phyloP scores from a whole-genome alignment of 2,888 invertebrate genomes.

The Diaperis boleti region DNA sequence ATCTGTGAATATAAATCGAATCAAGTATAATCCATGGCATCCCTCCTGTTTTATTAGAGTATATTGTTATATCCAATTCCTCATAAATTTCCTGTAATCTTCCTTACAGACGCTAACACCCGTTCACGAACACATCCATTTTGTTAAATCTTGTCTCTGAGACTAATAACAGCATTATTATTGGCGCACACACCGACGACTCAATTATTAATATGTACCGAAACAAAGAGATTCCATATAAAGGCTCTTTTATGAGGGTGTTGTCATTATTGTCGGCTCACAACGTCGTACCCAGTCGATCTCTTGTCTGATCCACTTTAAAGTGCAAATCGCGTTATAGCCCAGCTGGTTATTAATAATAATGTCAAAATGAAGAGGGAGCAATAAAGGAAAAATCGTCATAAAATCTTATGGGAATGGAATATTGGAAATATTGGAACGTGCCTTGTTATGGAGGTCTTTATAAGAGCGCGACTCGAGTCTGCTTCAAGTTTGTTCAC shows the following conservation, averaged over 20 bases:
- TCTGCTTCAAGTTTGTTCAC: slow-evolving; percentile 16
- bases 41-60: slow-evolving; percentile 28
- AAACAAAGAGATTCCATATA: slow-evolving; percentile 18
- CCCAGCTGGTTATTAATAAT: slow-evolving; percentile 21
- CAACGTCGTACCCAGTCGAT: neutral
- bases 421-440: slow-evolving; percentile 26
- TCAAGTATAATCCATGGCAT: slow-evolving; percentile 17
- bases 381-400: slow-evolving; percentile 27
- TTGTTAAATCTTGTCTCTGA: slow-evolving; percentile 7
- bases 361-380: slow-evolving; percentile 7
- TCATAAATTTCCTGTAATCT: slow-evolving; percentile 29
- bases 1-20: slow-evolving; percentile 30
- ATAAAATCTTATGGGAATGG: slow-evolving; percentile 30
- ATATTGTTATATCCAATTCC: slow-evolving; percentile 29
- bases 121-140: slow-evolving; percentile 11
- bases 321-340: slow-evolving; percentile 19
- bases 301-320: slow-evolving; percentile 12
- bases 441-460: slow-evolving; percentile 26
- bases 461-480: slow-evolving; percentile 14
- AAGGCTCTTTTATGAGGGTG: slow-evolving; percentile 4
- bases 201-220: slow-evolving; percentile 6
- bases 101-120: slow-evolving; percentile 7
- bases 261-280: slow-evolving; percentile 1
- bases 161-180: slow-evolving; percentile 5
- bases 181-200: neutral